Evolutionary conservation across 2,797 vertebrate genomes (phyloP), one percentile per base, ranked within the genome.

Genomic region (Streptopelia turtur): DNA sequence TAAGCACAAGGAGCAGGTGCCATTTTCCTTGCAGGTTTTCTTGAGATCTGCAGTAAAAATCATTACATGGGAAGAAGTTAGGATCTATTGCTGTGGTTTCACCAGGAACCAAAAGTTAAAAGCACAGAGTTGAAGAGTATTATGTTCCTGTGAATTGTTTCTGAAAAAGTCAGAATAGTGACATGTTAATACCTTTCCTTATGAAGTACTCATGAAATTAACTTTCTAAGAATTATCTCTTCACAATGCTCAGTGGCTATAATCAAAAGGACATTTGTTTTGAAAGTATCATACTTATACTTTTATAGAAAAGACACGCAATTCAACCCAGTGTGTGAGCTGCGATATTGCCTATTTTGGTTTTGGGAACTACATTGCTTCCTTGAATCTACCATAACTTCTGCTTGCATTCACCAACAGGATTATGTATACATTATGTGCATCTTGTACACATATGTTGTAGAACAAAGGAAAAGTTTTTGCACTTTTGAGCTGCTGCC

Each of bases 1-100:
- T 6, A 87, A 37, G 95, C 97, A 98, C 90, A 98, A 91, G 35
- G 97, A 94, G 74, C 97, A 98, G 30, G 94, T 81, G 43, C 97
- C 96, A 25, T 92, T 96, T 88, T 97, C 97, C n/a, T 93, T 84
- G 82, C 97, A 96, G 47, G 89, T 64, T 47, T 82, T 89, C 94
- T 97, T 90, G 81, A 87, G 53, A 65, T 95, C 98, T 98, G 96
- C 61, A 92, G 79, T 87, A 47, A 92, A 89, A 97, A 90, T 50
- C 45, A 84, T 85, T 11, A 97, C 10, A 81, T 10, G 8, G 21
- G 52, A n/a, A 89, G 49, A 92, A 85, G 66, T 97, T 90, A 96
- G 41, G n/a, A 74, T 71, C 33, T 52, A 30, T 9, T 82, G 31
- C 21, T 86, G 33, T 59, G 50, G 16, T 69, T 83, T 71, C 52